A percentile compares a stretch with the other conserved stretches of the same genome.
Conservation (phyloP, 2,797 vertebrate genomes). For the Cynopterus sphinx region DNA sequence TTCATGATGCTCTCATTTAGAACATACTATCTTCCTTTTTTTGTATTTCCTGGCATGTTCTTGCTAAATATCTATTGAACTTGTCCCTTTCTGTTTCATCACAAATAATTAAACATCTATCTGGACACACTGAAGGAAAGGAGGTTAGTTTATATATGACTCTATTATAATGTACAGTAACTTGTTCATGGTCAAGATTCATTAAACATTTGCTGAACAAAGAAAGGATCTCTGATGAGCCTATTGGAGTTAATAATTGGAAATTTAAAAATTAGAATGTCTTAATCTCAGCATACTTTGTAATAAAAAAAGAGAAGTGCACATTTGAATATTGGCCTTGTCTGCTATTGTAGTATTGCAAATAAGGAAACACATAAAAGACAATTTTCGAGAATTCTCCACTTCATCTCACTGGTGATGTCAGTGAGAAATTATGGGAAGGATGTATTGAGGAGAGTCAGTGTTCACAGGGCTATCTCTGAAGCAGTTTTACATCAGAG, state of each 20-base stretch:
- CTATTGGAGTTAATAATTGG: background rate
- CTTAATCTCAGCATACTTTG: background rate
- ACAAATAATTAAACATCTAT: background rate
- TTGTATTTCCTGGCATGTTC: background rate
- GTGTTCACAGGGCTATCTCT: background rate
- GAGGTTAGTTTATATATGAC: background rate
- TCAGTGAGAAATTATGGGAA: background rate
- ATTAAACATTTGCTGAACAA: background rate
- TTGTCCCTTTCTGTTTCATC: background rate
- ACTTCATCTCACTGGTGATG: background rate
- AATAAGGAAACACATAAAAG: background rate
- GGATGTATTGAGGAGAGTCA: background rate
- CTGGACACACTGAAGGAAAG: background rate
- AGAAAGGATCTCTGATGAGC: background rate
- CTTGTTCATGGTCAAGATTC: background rate
- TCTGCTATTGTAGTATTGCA: background rate
- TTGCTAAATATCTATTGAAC: background rate
- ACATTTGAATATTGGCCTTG: background rate
- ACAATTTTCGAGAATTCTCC: background rate
- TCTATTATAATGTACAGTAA: background rate
- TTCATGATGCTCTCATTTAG: background rate
- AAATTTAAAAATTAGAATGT: background rate
- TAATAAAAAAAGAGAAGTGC: background rate
- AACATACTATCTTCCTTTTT: background rate
- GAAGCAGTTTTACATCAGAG: background rate